Conservation (phyloP, 2,888 invertebrate species). For the Cistogaster globosa region DNA sequence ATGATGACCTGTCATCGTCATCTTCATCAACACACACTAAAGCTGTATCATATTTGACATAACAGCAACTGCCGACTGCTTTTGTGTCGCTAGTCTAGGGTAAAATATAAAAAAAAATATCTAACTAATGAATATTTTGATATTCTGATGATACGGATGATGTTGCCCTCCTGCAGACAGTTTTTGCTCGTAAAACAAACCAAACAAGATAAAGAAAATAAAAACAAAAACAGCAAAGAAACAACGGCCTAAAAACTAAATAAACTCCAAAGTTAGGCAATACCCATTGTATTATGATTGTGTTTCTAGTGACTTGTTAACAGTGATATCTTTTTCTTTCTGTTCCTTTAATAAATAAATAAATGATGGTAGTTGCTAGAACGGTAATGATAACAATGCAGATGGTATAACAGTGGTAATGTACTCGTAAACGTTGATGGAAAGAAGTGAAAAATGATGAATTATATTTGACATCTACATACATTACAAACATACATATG, state of each 20-base stretch:
- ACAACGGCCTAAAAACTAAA: slow-evolving; percentile 59
- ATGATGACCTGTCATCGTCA: slow-evolving; percentile 69
- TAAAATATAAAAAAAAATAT: slow-evolving; percentile 23
- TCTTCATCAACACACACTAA: slow-evolving; percentile 17
- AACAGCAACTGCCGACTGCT: slow-evolving; percentile 3
- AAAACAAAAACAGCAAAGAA: slow-evolving; percentile 35
- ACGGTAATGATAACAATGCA: slow-evolving; percentile 18
- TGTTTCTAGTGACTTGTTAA: slow-evolving; percentile 62
- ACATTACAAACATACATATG: background rate
- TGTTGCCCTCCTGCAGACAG: slow-evolving; percentile 23
- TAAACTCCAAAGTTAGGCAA: slow-evolving; percentile 1
- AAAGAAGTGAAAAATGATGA: slow-evolving; percentile 66
- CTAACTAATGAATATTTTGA: slow-evolving; percentile 62
- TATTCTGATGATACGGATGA: slow-evolving; percentile 11
- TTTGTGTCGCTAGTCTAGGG: slow-evolving; percentile 22
- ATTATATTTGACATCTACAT: slow-evolving; percentile 62
- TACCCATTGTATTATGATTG: slow-evolving; percentile 10
- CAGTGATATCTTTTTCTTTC: slow-evolving; percentile 54
- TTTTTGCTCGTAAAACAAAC: slow-evolving; percentile 43
- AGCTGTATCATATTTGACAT: slow-evolving; percentile 4
- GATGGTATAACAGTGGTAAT: slow-evolving; percentile 26
- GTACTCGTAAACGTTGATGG: slow-evolving; percentile 20
- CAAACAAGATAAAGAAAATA: slow-evolving; percentile 41
- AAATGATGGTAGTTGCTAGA: slow-evolving; percentile 51
- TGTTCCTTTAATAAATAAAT: slow-evolving; percentile 7